Base-by-base conservation (phyloP, 2,888 invertebrate genomes). In the Trichopoda pennipes region DNA sequence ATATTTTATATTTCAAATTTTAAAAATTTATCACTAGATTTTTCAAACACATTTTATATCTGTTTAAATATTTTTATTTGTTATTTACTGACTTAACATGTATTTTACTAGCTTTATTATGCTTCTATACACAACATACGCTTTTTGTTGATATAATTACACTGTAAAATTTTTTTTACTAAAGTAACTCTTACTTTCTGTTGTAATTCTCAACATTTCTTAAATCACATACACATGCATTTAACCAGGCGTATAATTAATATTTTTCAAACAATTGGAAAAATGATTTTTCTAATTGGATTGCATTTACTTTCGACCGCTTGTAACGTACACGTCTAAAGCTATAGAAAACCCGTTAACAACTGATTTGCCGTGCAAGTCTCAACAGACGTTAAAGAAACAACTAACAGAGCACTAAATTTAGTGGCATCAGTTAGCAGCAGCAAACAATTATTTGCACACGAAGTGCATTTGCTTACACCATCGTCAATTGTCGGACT, bases 341-440 rank as follows among this genome's bases (percentile, higher is more conserved):
- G 73, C 70, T 68, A 81, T 68, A 77, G 77, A 84, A 85, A 81
- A 85, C 83, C 85, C 85, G 84, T 84, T 85, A 84, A 55, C 85
- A 85, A 86, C 86, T 86, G 80, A 86, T 83, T 70, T 81, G 78
- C 81, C 80, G 83, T 72, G 55, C 64, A 35, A 63, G 47, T 80
- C 73, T 78, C 73, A 80, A 68, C 70, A 81, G 75, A 56, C 82
- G 69, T 66, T 69, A 76, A 69, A 78, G 72, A 70, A 60, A 69
- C 73, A 83, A 74, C 53, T 60, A 58, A 47, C 66, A 72, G 72
- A 56, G 66, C 70, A 75, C 69, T 51, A 76, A 66, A 32, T 72
- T 28, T 74, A 73, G 21, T 64, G 63, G 74, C 58, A 35, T 44
- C 70, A 74, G 64, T 69, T 74, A 79, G 70, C 53, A 63, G 60